Conservation (phyloP, 2,888 invertebrate genomes). For the Ligdia adustata region DNA sequence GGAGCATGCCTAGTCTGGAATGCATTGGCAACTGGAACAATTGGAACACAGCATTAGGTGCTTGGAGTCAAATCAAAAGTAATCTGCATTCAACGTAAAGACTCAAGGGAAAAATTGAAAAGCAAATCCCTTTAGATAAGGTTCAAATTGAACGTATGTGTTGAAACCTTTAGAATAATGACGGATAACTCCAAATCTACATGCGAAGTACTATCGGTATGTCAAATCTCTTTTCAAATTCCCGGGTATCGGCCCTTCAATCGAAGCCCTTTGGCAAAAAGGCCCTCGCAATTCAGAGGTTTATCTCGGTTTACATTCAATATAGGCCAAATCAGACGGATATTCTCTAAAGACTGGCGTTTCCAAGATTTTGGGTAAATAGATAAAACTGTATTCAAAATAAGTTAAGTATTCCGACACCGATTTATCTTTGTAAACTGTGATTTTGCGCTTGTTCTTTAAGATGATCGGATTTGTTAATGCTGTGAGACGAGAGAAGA, state of each 20-base stretch:
- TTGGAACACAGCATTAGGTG: too few species aligned
- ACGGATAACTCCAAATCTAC: constrained; percentile 1
- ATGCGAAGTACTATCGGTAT: background rate
- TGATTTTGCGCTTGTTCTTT: background rate
- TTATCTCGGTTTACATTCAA: constrained; percentile 24
- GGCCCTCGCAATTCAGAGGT: constrained; percentile 14
- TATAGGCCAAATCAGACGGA: constrained; percentile 20
- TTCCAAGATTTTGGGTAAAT: constrained; percentile 5
- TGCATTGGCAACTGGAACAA: too few species aligned
- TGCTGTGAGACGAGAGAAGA: too few species aligned
- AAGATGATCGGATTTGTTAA: background rate
- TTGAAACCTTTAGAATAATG: too few species aligned
- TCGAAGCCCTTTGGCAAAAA: constrained; percentile 17
- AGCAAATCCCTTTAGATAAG: too few species aligned
- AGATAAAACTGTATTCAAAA: background rate
- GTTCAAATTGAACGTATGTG: too few species aligned
- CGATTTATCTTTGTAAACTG: background rate
- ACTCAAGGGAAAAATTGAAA: too few species aligned
- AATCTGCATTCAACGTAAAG: too few species aligned
- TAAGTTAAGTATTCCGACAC: background rate
- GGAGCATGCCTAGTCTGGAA: too few species aligned
- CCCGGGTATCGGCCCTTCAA: constrained; percentile 17
- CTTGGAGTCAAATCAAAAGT: too few species aligned
- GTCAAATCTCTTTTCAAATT: constrained; percentile 5
- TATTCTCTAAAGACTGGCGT: constrained; percentile 15